Evolutionary conservation across 1,140 invertebrate genomes (phyloP), one percentile per base, ranked within the genome.

Genomic region (Drosophila pseudoananassae): DNA sequence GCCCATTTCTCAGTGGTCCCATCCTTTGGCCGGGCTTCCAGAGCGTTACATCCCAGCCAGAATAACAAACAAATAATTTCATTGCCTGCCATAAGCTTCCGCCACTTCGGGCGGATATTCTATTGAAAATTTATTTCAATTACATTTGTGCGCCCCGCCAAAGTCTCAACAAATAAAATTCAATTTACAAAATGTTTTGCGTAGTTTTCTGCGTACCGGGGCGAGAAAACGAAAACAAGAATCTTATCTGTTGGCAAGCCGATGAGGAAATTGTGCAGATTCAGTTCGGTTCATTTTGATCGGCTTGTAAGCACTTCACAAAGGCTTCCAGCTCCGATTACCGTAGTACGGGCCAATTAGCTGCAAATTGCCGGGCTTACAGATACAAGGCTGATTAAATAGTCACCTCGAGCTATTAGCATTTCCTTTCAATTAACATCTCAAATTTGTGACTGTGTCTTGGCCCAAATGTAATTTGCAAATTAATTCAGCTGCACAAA

Each of bases 61-160:
- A 72, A 43, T 9, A 64, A 57, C 17, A 80, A 53, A 80, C 58
- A 70, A 60, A 56, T 61, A 74, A 63, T 72, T 72, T 74, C 46
- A 83, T 83, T 76, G 76, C 45, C 72, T 76, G 76, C 81, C 81
- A 84, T 80, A 70, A 80, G 78, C 76, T 80, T 84, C 81, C 81
- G 81, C 68, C 54, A 54, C 68, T 56, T 77, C 20, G 76, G 71
- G 46, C 82, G 82, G 82, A 85, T 85, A 85, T 87, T 87, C 82
- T 57, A 85, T 87, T 87, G 82, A 87, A 76, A 85, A 88, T 85
- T 87, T 85, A 85, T 78, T 85, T 87, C 82, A 85, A 85, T 87
- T 85, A 85, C 82, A 87, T 87, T 82, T 76, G 71, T 47, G 63
- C 55, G 59, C 45, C 33, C 55, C 43, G 69, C 61, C 61, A 55